A percentile compares a stretch with the other conserved stretches of the same genome.
phyloP scores from a whole-genome alignment of 2,888 invertebrate genomes.

The Lasioglossum malachurum region DNA sequence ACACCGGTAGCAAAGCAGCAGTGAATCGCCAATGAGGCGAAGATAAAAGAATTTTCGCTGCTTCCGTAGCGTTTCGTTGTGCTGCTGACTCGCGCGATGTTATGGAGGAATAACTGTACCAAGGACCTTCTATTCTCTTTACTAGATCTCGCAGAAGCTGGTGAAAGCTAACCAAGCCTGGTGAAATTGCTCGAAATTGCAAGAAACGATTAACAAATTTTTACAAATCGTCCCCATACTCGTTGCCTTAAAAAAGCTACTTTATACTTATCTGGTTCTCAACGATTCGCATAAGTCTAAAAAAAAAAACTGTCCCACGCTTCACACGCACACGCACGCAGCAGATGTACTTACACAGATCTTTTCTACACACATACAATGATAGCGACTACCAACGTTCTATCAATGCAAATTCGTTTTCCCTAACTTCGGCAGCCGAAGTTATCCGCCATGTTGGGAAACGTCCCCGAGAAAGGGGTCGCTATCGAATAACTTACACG shows the following conservation, averaged over 20 bases:
- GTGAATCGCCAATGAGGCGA: not conserved
- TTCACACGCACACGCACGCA: not conserved
- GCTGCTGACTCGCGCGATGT: not conserved
- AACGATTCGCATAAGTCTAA: constrained; percentile 8
- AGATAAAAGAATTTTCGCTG: not conserved
- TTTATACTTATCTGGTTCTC: constrained; percentile 15
- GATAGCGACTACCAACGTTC: not conserved
- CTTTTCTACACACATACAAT: not conserved
- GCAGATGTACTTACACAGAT: not conserved
- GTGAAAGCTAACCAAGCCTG: not conserved
- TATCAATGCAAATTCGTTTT: not conserved
- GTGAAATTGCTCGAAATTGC: not conserved
- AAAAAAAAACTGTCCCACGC: constrained; percentile 38
- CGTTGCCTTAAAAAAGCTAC: not conserved
- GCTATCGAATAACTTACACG: constrained; percentile 41
- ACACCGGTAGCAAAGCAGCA: not conserved
- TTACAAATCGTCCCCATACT: constrained; percentile 17
- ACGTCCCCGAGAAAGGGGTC: not conserved
- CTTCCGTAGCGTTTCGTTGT: not conserved
- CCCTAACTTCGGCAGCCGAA: constrained; percentile 4
- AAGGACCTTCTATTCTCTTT: not conserved
- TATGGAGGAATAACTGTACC: not conserved
- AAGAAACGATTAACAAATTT: constrained; percentile 13
- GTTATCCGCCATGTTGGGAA: not conserved
- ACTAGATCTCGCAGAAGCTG: not conserved